phyloP scores from a whole-genome alignment of 2,888 invertebrate species.

The Trichacis sp. region DNA sequence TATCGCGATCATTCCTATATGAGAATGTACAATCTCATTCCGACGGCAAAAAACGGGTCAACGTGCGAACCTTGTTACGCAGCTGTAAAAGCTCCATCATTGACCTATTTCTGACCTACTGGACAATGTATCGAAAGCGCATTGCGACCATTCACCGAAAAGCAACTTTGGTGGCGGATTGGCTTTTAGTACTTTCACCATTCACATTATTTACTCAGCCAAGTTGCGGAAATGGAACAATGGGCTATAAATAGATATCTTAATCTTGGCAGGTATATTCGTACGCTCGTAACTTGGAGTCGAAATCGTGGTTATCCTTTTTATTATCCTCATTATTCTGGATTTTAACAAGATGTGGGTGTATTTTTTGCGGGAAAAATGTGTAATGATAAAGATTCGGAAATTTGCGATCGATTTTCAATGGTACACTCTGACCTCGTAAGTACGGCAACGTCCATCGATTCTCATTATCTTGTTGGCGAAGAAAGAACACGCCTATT shows the following conservation, averaged over 20 bases:
- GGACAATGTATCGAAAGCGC: conserved; percentile 4
- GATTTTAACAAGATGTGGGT: not conserved
- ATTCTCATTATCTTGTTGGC: conserved; percentile 1
- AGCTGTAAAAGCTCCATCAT: not conserved
- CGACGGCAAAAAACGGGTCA: not conserved
- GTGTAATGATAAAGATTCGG: not conserved
- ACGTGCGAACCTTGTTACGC: not conserved
- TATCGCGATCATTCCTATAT: not conserved
- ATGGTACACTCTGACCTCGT: not conserved
- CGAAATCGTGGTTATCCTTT: too few relatives aligned
- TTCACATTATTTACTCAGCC: not conserved
- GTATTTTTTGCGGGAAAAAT: not conserved
- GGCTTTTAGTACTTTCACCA: not conserved
- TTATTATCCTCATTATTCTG: too few relatives aligned
- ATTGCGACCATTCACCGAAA: conserved; percentile 4
- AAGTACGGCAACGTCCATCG: not conserved
- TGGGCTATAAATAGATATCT: too few relatives aligned
- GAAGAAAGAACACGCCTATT: not conserved
- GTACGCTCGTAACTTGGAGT: too few relatives aligned
- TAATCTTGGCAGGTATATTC: too few relatives aligned
- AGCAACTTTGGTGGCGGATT: not conserved
- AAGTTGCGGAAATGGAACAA: not conserved
- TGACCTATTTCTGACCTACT: conserved; percentile 1
- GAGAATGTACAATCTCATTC: not conserved
- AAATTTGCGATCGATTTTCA: not conserved